Conservation (phyloP, 2,797 vertebrate genomes). For the Pseudopleuronectes americanus region DNA sequence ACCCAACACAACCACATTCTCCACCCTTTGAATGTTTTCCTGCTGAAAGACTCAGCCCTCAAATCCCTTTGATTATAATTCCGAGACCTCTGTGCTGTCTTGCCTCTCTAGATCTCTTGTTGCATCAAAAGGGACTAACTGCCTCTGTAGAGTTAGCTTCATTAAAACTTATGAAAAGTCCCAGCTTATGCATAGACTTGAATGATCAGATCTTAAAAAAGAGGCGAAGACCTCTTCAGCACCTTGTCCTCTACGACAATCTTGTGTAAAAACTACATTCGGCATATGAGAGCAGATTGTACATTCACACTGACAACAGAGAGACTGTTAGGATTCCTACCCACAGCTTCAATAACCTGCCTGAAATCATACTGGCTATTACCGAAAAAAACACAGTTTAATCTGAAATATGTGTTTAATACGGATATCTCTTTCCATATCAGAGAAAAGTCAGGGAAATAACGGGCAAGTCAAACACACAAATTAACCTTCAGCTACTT, state of each 20-base stretch:
- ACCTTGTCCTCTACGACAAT: not conserved
- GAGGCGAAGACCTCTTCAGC: not conserved
- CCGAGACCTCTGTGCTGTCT: constrained; percentile 36
- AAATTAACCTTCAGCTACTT: no score
- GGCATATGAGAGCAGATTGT: not conserved
- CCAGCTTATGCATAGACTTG: not conserved
- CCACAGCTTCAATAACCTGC: constrained; percentile 5
- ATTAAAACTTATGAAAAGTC: constrained; percentile 49
- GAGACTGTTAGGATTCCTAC: not conserved
- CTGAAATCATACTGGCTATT: not conserved
- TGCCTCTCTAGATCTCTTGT: constrained; percentile 44
- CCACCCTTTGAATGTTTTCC: constrained; percentile 10
- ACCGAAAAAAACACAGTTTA: not conserved
- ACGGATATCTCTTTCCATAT: not conserved
- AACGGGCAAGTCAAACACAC: no score
- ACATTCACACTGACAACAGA: not conserved
- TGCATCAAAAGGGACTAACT: constrained; percentile 49
- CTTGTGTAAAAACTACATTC: not conserved
- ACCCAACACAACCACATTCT: constrained; percentile 12
- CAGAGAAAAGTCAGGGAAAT: not conserved
- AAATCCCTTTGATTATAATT: constrained; percentile 54
- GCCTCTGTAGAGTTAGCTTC: constrained; percentile 47
- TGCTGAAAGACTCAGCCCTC: constrained; percentile 12
- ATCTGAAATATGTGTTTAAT: not conserved
- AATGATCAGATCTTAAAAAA: constrained; percentile 34